These are phyloP conservation scores for Camponotus vicinus DNA, from an alignment of 1,140 invertebrate species.

Conservation along the genomic window DNA sequence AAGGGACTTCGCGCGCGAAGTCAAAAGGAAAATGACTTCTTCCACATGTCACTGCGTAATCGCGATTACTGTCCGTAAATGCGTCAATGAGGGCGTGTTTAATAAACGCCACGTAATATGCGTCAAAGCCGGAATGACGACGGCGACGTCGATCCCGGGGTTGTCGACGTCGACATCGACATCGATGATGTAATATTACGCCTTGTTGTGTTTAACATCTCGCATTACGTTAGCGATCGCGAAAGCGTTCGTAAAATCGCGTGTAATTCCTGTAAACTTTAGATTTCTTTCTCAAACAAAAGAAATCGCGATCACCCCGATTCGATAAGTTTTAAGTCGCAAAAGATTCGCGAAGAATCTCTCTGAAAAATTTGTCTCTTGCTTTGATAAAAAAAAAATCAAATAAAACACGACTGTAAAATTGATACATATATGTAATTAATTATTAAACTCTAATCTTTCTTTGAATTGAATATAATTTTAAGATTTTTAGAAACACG, in stretches of 20 bases:
- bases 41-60: conserved; percentile 8
- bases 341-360: not conserved
- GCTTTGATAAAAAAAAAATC: too few species aligned
- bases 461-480: not conserved
- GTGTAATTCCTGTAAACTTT: not conserved
- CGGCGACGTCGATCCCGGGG: conserved; percentile 17
- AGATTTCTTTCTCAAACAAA: not conserved
- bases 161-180: conserved; percentile 10
- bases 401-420: too few species aligned
- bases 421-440: too few species aligned
- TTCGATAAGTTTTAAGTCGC: not conserved
- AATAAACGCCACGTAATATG: conserved; percentile 38
- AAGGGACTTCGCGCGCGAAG: not conserved
- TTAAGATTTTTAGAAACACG: not conserved
- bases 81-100: conserved; percentile 29
- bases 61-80: conserved; percentile 34
- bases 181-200: conserved; percentile 34
- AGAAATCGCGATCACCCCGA: not conserved
- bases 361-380: too few species aligned
- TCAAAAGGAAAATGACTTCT: conserved; percentile 8
- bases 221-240: conserved; percentile 35
- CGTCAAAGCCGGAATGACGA: conserved; percentile 45
- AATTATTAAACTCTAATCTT: too few species aligned
- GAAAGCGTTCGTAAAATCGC: conserved; percentile 22
- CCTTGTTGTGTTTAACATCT: conserved; percentile 51